Percentiles rank a stretch among this genome's conserved stretches.
These are phyloP conservation scores for Antechinus flavipes DNA, from an alignment of 2,113 vertebrate genomes.

Conservation along the genomic window DNA sequence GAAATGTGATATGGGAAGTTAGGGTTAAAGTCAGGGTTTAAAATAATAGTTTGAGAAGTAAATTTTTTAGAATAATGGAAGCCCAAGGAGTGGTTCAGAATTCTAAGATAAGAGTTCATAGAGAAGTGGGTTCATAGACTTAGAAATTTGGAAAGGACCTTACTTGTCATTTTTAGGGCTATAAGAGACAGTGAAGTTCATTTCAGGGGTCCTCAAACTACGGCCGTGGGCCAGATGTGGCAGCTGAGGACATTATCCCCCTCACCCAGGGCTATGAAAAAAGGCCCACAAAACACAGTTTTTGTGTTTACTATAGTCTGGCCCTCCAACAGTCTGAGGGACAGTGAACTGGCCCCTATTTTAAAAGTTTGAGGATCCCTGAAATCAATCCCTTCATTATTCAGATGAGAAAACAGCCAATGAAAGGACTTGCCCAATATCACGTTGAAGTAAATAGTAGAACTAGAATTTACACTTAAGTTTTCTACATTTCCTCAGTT, in stretches of 20 bases:
- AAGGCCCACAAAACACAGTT: too few relatives aligned
- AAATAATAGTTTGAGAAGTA: background rate
- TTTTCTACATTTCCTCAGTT: background rate
- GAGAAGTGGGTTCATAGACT: background rate
- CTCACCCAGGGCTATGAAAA: too few relatives aligned
- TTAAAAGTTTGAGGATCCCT: too few relatives aligned
- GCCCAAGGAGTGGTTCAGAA: background rate
- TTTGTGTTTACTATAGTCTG: too few relatives aligned
- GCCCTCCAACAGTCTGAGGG: too few relatives aligned
- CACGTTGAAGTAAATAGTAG: background rate
- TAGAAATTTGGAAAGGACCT: background rate
- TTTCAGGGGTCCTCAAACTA: background rate
- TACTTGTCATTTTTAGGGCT: background rate
- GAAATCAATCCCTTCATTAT: background rate
- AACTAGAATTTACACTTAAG: background rate
- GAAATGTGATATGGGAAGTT: background rate
- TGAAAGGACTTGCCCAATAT: background rate
- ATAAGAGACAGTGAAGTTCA: background rate
- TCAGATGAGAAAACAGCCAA: background rate
- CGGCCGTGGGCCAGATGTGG: too few relatives aligned
- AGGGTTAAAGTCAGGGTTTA: background rate
- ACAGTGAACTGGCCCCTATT: too few relatives aligned
- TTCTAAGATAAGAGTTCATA: background rate
- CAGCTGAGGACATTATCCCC: too few relatives aligned
- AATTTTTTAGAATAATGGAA: background rate